Evolutionary conservation across 1,140 invertebrate genomes (phyloP), one percentile per base, ranked within the genome.

Genomic region (Marisa cornuarietis): DNA sequence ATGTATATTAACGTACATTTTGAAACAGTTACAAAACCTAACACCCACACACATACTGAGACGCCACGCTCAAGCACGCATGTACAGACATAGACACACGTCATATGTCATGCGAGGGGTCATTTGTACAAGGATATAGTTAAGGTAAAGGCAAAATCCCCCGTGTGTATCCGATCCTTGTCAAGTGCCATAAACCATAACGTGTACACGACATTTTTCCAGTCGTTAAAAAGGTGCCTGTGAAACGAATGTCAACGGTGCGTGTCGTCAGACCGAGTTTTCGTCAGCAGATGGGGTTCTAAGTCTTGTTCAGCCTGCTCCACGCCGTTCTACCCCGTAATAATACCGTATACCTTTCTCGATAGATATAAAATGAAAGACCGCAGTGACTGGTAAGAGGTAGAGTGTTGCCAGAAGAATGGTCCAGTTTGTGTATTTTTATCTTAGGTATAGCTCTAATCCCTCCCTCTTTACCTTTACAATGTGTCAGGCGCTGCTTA

Each of bases 81-180:
- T 26, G 68, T 31, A 71, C 68, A 71, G 22, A 71, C 68, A 71
- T 31, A 71, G 22, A 71, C 68, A 71, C 68, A 71, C 68, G 16
- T 31, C 16, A 22, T 26, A 4, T 18, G 22, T 1, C 10, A n/a
- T 4, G 1, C 10, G 4, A 22, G 16, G 5, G 10, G 22, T 7
- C 68, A 71, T 31, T 24, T 5, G 31, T 31, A 71, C 68, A 18
- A 16, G 16, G 22, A 2, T 31, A 71, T 10, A 71, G 22, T 24
- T 31, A 71, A 22, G 31, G 22, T 24, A 22, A 71, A 3, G 14
- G 22, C 1, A 24, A 16, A 24, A n/a, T 71, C 22, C 68, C 2
- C 68, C 2, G 20, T 31, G 4, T 10, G 14, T 16, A 24, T 3
- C 31, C 16, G 5, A n/a, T 71, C 22, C 18, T 14, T 22, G 18